These are phyloP conservation scores for Acrocera orbiculus DNA, from an alignment of 2,888 invertebrate genomes.

Conservation along the genomic window DNA sequence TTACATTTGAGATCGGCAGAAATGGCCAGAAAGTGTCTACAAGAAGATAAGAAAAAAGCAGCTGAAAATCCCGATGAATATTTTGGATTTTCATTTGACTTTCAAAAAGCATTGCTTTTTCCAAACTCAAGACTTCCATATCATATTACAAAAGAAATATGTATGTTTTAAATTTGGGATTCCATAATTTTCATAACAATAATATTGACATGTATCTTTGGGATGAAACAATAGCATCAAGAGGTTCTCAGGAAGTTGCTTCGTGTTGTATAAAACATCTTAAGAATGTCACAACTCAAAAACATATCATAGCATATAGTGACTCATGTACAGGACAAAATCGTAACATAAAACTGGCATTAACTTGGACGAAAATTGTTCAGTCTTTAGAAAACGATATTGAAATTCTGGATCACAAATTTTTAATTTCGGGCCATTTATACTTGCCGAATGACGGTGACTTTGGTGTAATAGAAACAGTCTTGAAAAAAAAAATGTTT, in stretches of 20 bases:
- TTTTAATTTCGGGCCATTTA: slow-evolving; percentile 14
- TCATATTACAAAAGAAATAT: slow-evolving; percentile 1
- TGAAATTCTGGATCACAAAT: slow-evolving; percentile 10
- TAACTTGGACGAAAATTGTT: slow-evolving; percentile 5
- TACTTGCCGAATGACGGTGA: slow-evolving; percentile 13
- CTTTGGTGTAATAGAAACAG: slow-evolving; percentile 12
- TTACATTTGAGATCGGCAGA: slow-evolving; percentile 3
- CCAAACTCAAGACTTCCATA: not conserved
- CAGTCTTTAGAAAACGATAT: slow-evolving; percentile 6
- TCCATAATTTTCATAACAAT: slow-evolving; percentile 4
- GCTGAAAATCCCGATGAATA: not conserved
- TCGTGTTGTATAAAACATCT: slow-evolving; percentile 15
- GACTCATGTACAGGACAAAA: too few species aligned
- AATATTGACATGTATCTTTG: slow-evolving; percentile 1
- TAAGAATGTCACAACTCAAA: too few species aligned
- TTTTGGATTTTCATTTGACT: slow-evolving; percentile 4
- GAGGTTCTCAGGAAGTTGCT: slow-evolving; percentile 12
- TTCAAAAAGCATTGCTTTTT: slow-evolving; percentile 2
- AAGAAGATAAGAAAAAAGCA: slow-evolving; percentile 2
- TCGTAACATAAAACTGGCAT: too few species aligned
- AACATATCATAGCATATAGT: too few species aligned
- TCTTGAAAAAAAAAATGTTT: too few species aligned
- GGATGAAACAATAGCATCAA: slow-evolving; percentile 14
- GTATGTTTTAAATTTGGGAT: slow-evolving; percentile 3
- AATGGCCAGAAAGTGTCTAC: not conserved